Conservation (phyloP, 2,113 vertebrate genomes). For the Sciurus niger region DNA sequence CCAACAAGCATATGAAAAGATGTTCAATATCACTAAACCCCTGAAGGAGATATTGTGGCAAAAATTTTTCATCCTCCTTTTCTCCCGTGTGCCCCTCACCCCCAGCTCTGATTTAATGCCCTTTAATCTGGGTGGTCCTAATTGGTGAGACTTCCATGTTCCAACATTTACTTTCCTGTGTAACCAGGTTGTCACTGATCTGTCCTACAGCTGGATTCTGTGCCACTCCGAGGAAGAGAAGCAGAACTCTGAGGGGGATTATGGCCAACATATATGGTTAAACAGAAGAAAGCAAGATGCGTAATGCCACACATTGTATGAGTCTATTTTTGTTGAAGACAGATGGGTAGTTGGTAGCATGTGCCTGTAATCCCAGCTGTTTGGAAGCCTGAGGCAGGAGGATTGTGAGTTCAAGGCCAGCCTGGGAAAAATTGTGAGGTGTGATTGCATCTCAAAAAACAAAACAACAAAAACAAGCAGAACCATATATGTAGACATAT, state of each 20-base stretch:
- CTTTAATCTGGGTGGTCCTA: conserved; percentile 40
- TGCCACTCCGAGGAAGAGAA: background rate
- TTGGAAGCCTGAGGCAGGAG: background rate
- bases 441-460: background rate
- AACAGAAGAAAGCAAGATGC: background rate
- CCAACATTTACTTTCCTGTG: background rate
- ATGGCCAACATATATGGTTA: background rate
- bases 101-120: background rate
- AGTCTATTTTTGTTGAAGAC: conserved; percentile 18
- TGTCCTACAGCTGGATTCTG: background rate
- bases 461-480: background rate
- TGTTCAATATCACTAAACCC: background rate
- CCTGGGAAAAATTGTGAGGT: background rate
- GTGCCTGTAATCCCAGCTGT: background rate
- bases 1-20: background rate
- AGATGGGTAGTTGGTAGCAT: background rate
- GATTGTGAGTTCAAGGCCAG: background rate
- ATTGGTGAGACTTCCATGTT: background rate
- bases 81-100: background rate
- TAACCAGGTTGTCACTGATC: background rate
- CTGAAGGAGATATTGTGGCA: background rate
- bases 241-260: background rate
- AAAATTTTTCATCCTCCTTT: background rate
- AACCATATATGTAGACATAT: background rate
- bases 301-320: background rate